Evolutionary conservation across 2,888 invertebrate species (phyloP).

Genomic region (Osmoderma eremita): DNA sequence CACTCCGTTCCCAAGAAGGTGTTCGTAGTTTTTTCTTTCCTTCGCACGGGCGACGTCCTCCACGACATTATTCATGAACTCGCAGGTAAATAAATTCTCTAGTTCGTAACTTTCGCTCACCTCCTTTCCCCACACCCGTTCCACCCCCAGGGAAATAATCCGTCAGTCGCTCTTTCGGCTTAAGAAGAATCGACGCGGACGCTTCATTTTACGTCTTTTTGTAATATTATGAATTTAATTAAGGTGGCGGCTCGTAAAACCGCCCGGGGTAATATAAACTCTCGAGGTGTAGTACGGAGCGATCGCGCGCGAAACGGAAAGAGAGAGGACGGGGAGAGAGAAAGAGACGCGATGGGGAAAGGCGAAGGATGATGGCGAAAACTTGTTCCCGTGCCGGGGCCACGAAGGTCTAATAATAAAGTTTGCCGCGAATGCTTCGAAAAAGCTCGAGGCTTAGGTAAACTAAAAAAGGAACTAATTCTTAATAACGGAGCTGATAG

Average conservation of each 20-base stretch:
- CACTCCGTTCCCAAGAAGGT: conserved; percentile 13
- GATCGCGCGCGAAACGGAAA: conserved; percentile 6
- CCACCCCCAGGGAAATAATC: conserved; percentile 53
- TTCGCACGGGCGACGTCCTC: conserved; percentile 5
- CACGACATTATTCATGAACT: conserved; percentile 54
- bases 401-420: conserved; percentile 29
- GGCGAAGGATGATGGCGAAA: conserved; percentile 22
- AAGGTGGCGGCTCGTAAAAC: conserved; percentile 49
- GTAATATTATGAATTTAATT: conserved; percentile 55
- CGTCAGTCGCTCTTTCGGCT: conserved; percentile 40
- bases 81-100: conserved; percentile 53
- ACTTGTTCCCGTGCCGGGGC: conserved; percentile 25
- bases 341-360: neutral
- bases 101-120: conserved; percentile 53
- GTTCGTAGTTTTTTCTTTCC: conserved; percentile 10
- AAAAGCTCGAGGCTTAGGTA: conserved; percentile 15
- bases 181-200: conserved; percentile 47
- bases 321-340: conserved; percentile 3
- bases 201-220: conserved; percentile 48
- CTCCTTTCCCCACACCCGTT: no score
- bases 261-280: conserved; percentile 36
- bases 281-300: conserved; percentile 24
- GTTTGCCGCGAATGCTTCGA: conserved; percentile 24
- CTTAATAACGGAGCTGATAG: conserved; percentile 11
- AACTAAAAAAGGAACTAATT: conserved; percentile 31